Base-by-base conservation (phyloP, 2,888 invertebrate species). In the Lithophane leautieri region DNA sequence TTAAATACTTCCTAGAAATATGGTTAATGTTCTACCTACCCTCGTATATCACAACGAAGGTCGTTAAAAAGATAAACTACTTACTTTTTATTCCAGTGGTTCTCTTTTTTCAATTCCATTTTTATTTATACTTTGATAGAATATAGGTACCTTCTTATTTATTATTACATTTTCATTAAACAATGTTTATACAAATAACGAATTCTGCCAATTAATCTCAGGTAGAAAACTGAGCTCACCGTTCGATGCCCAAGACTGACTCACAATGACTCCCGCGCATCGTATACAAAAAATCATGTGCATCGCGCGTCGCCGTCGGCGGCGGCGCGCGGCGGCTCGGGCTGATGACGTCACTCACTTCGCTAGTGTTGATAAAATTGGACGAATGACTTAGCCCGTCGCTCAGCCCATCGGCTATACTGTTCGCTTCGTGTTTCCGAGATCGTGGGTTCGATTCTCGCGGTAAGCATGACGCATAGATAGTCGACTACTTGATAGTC, bases 401-500 rank as follows among this genome's bases (percentile, higher is more conserved):
- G 65, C 71, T 66, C 76, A 74, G 89, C 70, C 68, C 58, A 75
- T 70, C 69, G 84, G 85, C 65, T 60, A 12, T 12, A 70, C 58
- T 40, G 63, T 11, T 34, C 82, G 88, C 70, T 50, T 82, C 34
- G 61, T 69, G 58, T 66, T 40, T 12, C 60, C 52, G 28, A 47
- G 69, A 78, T 50, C 73, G 76, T 50, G 73, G 61, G 91, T 90
- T 92, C 92, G 89, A 89, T 40, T 78, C 91, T 81, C 76, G 71
- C 72, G 80, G 80, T 74, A 88, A 89, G 95, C 93, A 92, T 92
- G 93, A 84, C 85, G 90, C 94, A 95, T 94, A 95, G 94, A 91
- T 89, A 86, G 86, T 87, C 87, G 86, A 84, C 91, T 93, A 81
- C n/a, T 81, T 88, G 81, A 84, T 86, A 86, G 92, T 79, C 84